Evolutionary conservation across 2,113 vertebrate species (phyloP).

Genomic region (Phocoena sinus): DNA sequence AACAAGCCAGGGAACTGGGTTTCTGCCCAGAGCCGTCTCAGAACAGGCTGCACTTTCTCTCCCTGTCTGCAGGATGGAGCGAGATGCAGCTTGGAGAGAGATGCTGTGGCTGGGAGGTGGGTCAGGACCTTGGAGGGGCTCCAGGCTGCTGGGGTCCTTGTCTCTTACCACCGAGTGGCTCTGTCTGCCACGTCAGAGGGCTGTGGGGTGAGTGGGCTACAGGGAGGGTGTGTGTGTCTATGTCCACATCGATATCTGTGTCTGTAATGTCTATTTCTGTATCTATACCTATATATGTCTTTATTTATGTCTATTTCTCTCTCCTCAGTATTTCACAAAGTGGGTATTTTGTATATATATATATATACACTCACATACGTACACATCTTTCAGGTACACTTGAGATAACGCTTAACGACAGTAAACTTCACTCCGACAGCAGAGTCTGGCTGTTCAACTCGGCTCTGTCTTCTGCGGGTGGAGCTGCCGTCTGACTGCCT

Average conservation of each 20-base stretch:
- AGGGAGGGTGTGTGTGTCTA: neutral
- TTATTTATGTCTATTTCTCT: neutral
- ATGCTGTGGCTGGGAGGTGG: accelerated
- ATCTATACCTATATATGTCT: neutral
- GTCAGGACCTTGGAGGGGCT: neutral
- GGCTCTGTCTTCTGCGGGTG: neutral
- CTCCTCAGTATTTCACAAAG: neutral
- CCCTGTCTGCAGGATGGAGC: neutral
- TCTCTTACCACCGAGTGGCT: neutral
- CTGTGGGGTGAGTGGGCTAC: neutral
- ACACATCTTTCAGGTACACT: neutral
- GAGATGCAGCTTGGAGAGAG: neutral
- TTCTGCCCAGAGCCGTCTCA: neutral
- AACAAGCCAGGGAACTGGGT: neutral
- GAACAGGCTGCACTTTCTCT: neutral
- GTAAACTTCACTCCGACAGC: neutral
- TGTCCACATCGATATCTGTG: neutral
- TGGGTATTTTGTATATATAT: too few relatives aligned
- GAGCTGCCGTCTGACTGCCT: neutral
- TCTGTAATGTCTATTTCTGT: neutral
- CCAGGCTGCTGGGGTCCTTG: neutral
- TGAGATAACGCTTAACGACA: neutral
- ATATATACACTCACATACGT: neutral
- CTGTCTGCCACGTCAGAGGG: neutral
- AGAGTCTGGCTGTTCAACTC: neutral